These are phyloP conservation scores for Lindbergichthys nudifrons DNA, from an alignment of 2,797 vertebrate genomes.

Conservation along the genomic window DNA sequence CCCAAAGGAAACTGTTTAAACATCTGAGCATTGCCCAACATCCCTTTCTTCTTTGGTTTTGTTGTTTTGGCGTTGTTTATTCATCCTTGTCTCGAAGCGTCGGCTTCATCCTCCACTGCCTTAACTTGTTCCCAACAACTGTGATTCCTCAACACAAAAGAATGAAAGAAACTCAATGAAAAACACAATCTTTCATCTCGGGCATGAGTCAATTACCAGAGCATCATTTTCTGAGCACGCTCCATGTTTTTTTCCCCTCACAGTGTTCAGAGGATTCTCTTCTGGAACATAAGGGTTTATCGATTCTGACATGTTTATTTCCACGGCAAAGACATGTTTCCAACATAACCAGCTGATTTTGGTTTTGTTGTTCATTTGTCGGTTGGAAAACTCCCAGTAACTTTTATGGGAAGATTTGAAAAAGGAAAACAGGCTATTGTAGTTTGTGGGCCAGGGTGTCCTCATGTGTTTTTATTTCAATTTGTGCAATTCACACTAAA, in stretches of 20 bases:
- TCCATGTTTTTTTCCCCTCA: slow-evolving; percentile 19
- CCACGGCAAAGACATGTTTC: slow-evolving; percentile 74
- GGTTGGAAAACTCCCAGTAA: slow-evolving; percentile 65
- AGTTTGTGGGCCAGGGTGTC: slow-evolving; percentile 46
- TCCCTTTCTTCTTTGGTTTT: slow-evolving; percentile 67
- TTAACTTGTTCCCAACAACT: slow-evolving; percentile 77
- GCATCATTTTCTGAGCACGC: slow-evolving; percentile 63
- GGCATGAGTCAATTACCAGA: slow-evolving; percentile 78
- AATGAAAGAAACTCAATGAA: slow-evolving; percentile 72
- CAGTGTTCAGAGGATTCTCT: slow-evolving; percentile 66
- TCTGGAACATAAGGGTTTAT: slow-evolving; percentile 72
- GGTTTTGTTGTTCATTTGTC: slow-evolving; percentile 72
- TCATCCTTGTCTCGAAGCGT: slow-evolving; percentile 74
- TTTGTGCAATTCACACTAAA: slow-evolving; percentile 41
- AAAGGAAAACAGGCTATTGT: slow-evolving; percentile 40
- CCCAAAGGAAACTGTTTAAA: slow-evolving; percentile 67
- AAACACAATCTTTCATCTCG: slow-evolving; percentile 79
- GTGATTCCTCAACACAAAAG: slow-evolving; percentile 79
- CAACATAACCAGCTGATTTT: slow-evolving; percentile 59
- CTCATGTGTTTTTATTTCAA: slow-evolving; percentile 49
- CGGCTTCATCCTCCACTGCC: slow-evolving; percentile 68
- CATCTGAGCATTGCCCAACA: slow-evolving; percentile 72
- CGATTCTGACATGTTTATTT: slow-evolving; percentile 87
- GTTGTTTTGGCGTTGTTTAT: slow-evolving; percentile 83
- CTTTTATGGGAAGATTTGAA: slow-evolving; percentile 53